Evolutionary conservation across 2,888 invertebrate genomes (phyloP).

Genomic region (Drosophila koepferae): DNA sequence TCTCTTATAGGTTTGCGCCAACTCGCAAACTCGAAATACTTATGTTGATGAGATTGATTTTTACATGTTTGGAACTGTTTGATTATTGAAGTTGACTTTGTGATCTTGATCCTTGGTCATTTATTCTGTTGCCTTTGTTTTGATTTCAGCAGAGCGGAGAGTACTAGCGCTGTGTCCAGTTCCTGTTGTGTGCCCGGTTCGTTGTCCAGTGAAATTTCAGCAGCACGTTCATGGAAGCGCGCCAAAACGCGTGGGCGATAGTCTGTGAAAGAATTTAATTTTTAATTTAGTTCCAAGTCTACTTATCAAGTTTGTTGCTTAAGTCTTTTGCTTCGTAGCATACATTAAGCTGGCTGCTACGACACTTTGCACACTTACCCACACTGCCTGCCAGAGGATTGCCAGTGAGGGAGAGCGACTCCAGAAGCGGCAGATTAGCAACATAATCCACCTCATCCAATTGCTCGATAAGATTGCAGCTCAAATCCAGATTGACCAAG

Average conservation of each 20-base stretch:
- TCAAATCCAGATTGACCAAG: conserved; percentile 93
- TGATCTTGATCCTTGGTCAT: conserved; percentile 38
- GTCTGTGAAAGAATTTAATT: conserved; percentile 86
- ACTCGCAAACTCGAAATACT: conserved; percentile 29
- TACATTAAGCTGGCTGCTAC: background rate
- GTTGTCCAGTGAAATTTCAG: conserved; percentile 94
- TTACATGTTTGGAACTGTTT: conserved; percentile 13
- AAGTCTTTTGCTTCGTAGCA: too few relatives aligned
- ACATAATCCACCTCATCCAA: conserved; percentile 93
- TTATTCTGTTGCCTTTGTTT: conserved; percentile 71
- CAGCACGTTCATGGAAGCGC: conserved; percentile 93
- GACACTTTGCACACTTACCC: conserved; percentile 68
- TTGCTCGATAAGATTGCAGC: conserved; percentile 92
- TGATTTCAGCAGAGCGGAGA: conserved; percentile 91
- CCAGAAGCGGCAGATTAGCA: conserved; percentile 93
- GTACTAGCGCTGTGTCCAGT: conserved; percentile 95
- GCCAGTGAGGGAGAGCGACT: conserved; percentile 93
- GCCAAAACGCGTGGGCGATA: conserved; percentile 96
- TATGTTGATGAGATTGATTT: conserved; percentile 27
- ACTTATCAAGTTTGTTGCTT: too few relatives aligned
- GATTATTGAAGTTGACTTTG: background rate
- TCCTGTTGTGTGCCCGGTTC: conserved; percentile 94
- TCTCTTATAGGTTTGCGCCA: conserved; percentile 1
- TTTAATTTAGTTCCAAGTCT: too few relatives aligned
- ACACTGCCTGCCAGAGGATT: conserved; percentile 92